Base-by-base conservation (phyloP, 2,888 invertebrate genomes). In the Cheilosia pagana region DNA sequence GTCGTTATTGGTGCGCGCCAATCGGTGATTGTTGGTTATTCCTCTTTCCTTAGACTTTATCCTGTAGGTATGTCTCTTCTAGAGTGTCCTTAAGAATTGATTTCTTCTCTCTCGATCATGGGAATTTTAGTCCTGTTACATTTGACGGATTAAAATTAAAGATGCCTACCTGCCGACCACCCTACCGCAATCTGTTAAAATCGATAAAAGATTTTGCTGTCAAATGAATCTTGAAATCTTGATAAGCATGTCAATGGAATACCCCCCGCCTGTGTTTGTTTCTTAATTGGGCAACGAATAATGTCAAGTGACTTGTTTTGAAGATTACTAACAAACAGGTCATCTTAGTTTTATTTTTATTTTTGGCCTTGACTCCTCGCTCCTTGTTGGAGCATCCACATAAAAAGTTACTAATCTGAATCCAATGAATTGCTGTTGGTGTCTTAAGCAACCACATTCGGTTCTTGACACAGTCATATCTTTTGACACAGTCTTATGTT, bases 1-100 rank as follows among this genome's bases (percentile, higher is more conserved):
- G 23, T 50, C 16, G 62, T 70, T 78, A 71, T 79, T 81, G 75
- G 79, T 81, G 85, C 85, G 85, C 85, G 85, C 85, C 85, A 85
- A 85, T 85, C 55, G 79, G 70, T 81, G 83, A 79, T 75, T 79
- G 75, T 81, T 85, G 71, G 81, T 71, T 75, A 60, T 65, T 81
- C 60, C 70, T 75, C 48, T 79, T 75, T 79, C 31, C 31, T 52
- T 39, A 65, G 35, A 50, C 39, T 63, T 52, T 75, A 82, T 82
- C 74, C 79, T 85, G 53, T 78, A 67, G 52, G 72, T 77, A 72
- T 52, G 50, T 52, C 41, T 50, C 14, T 52, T 57, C 21, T 62
- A 35, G 43, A 72, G 67, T 72, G 72, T 78, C 77, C 77, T 63
- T 78, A 55, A 39, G 50, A 72, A 65, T 63, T 67, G 62, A 71